A percentile compares a stretch with the other conserved stretches of the same genome.
phyloP scores from a whole-genome alignment of 2,888 invertebrate genomes.

The Stegana nigrithorax region DNA sequence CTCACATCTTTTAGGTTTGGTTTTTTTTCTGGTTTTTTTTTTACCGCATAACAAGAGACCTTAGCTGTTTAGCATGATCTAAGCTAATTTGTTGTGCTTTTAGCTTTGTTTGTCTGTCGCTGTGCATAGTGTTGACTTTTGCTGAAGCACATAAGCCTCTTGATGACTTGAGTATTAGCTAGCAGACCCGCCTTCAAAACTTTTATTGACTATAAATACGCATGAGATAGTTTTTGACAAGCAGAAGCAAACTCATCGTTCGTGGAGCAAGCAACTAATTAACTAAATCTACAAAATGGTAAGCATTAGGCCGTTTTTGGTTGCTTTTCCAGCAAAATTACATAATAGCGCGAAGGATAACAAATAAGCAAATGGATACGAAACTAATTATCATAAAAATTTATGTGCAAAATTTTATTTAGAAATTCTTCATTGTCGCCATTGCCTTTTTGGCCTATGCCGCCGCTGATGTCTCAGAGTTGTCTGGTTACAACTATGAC shows the following conservation, averaged over 20 bases:
- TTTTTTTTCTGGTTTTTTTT: too few relatives aligned
- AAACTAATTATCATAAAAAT: not conserved
- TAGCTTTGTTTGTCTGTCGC: too few relatives aligned
- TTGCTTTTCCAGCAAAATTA: too few relatives aligned
- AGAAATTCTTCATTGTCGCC: constrained; percentile 58
- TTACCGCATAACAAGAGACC: not conserved
- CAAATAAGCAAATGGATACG: not conserved
- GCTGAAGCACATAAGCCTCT: too few relatives aligned
- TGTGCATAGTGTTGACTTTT: too few relatives aligned
- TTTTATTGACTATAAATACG: constrained; percentile 40
- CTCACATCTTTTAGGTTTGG: too few relatives aligned
- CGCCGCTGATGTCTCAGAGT: constrained; percentile 57
- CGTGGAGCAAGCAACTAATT: constrained; percentile 40
- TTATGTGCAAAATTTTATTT: constrained; percentile 30
- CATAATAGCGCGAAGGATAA: not conserved
- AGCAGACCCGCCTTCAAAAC: not conserved
- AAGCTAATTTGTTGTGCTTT: not conserved
- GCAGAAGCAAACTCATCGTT: constrained; percentile 48
- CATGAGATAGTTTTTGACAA: constrained; percentile 23
- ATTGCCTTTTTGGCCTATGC: constrained; percentile 53
- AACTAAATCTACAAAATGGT: constrained; percentile 27
- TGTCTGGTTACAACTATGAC: constrained; percentile 49
- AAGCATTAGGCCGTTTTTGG: too few relatives aligned
- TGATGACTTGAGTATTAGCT: not conserved
- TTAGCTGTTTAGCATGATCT: too few relatives aligned